Evolutionary conservation across 2,797 vertebrate species (phyloP), one percentile per base, ranked within the genome.

Genomic region (Myotis planiceps): DNA sequence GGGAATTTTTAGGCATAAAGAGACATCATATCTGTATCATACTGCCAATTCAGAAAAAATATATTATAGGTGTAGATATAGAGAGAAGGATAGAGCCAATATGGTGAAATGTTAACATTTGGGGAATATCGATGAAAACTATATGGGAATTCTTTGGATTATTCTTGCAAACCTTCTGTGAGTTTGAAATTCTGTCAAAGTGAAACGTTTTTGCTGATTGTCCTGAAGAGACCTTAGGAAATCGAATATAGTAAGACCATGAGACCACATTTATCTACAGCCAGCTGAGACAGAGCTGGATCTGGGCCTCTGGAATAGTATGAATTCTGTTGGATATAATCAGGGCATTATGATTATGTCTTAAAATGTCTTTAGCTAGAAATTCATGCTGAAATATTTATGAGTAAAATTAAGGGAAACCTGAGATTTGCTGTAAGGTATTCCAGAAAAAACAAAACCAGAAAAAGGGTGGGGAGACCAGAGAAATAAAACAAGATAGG

Each of bases 311-410:
- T 37, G 42, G 32, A 27, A 82, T 29, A 34, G 12, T 78, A 42
- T 71, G 16, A 58, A 89, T 81, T 83, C 86, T 87, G 63, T 72
- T 85, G 34, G 63, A 23, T 69, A 83, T 68, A 94, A 88, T 81
- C 53, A 74, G 68, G 39, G 49, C 29, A 72, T 63, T 72, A 51
- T 76, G 27, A 63, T 66, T 58, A 34, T 49, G 60, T 69, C 83
- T 95, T 91, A 37, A 75, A 89, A 90, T 79, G 45, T 92, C 82
- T 97, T 96, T 89, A 83, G 8, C 90, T 90, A 94, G 83, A 91
- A 47, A 89, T 58, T 89, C 75, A 71, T 51, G 34, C 83, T 93
- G 92, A 95, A 90, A 93, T 90, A 75, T 89, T 95, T 96, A 92
- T 18, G 27, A 37, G 72, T 49, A n/a, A 72, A 87, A 88, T 94